Evolutionary conservation across 92 coral and sea anemone genomes (phyloP).

Genomic region (Heteractis magnifica): DNA sequence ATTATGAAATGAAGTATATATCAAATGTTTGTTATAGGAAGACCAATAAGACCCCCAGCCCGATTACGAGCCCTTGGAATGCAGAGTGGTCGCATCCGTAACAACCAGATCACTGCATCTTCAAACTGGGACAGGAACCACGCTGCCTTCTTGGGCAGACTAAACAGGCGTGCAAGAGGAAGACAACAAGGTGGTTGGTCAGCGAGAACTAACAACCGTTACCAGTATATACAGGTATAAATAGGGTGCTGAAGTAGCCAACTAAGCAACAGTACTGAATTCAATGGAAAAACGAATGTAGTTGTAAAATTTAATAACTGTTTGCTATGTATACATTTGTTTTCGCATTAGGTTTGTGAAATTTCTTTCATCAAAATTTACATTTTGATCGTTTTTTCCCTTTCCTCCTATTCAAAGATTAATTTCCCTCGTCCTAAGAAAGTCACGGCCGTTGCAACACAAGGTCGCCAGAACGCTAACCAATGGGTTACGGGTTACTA

Average conservation of each 20-base stretch:
- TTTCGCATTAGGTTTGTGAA: no score
- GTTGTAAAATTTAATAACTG: no score
- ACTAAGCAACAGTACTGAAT: not conserved
- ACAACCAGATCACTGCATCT: conserved; percentile 60
- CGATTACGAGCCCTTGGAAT: conserved; percentile 47
- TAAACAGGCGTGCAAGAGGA: conserved; percentile 33
- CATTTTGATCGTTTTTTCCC: no score
- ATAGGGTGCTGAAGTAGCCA: not conserved
- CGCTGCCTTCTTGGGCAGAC: conserved; percentile 46
- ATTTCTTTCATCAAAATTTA: no score
- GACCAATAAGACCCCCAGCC: not conserved
- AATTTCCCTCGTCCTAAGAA: conserved; percentile 16
- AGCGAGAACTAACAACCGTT: conserved; percentile 57
- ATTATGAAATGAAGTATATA: not conserved
- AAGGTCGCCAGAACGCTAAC: conserved; percentile 50
- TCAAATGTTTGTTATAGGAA: not conserved
- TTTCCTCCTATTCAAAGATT: not conserved
- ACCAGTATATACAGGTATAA: conserved; percentile 39
- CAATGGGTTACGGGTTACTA: conserved; percentile 9
- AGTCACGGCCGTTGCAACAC: conserved; percentile 46
- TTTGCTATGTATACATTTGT: no score
- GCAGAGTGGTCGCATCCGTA: conserved; percentile 61
- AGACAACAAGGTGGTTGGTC: conserved; percentile 56
- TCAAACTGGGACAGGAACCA: conserved; percentile 45
- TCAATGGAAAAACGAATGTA: no score